Evolutionary conservation across 2,113 vertebrate genomes (phyloP), one percentile per base, ranked within the genome.

Genomic region (Gymnogyps californianus): DNA sequence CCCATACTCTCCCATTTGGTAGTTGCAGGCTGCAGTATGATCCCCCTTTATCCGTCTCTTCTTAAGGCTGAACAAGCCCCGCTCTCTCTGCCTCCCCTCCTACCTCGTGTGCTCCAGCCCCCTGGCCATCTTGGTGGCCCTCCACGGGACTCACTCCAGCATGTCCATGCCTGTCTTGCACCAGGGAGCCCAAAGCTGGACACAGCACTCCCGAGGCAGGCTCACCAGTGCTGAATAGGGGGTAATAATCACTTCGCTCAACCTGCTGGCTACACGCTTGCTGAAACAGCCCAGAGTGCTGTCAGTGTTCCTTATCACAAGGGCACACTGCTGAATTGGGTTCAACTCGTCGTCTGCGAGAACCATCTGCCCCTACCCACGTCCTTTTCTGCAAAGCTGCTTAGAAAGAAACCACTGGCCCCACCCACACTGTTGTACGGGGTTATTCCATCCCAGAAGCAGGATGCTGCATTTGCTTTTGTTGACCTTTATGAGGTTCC

Each of bases 401-500:
- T 44, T 59, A 20, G 19, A 26, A 69, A 44, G n/a, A 69, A 69
- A 25, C 16, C 8, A 21, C 20, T 31, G 28, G 40, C 36, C 38
- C 32, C 32, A 32, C 12, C 40, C 1, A 1, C 49, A n/a, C 47
- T 24, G 24, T 2, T 57, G 3, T 12, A 64, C 1, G 0, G 19
- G 11, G 16, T 75, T 61, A 75, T 36, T 29, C 34, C 0, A 1
- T 32, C 10, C 31, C 40, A 62, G 29, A 81, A 64, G 13, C 17
- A 77, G 28, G 64, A 61, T 58, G 7, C 9, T 84, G 21, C 52
- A 44, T 54, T 49, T 62, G n/a, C 24, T 77, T 72, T 34, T 64
- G n/a, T 42, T 34, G 46, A 64, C 11, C 12, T 72, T 31, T 12
- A 19, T 6, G 6, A 76, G 13, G 40, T 42, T 52, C 34, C 55